Evolutionary conservation across 2,797 vertebrate genomes (phyloP), one percentile per base, ranked within the genome.

Genomic region (Xiphorhynchus erythropygius): DNA sequence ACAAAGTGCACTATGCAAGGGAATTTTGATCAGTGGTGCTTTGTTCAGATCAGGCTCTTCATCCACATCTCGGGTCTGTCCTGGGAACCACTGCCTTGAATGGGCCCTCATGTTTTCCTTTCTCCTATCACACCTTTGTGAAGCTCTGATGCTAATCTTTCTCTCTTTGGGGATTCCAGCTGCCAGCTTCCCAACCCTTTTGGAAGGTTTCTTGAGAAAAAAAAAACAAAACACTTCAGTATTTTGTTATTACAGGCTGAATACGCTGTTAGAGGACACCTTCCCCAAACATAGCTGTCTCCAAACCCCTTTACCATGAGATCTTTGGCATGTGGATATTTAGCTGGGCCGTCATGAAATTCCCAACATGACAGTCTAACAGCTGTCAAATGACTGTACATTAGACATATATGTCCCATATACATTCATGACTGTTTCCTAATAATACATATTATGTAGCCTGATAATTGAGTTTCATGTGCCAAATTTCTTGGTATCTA

Each of bases 311-410:
- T 27, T 84, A 30, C 41, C 67, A 21, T 22, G 47, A 82, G 19
- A 55, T 21, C 15, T 89, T 73, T 76, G 47, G 25, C 32, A 49
- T 7, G 23, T 44, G 16, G 6, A 6, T 78, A 13, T 33, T 67
- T 76, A 33, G 3, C 19, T 44, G 56, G 56, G 17, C n/a, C 84
- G n/a, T 44, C 41, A 17, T 39, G 32, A 49, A 11, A 74, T 33
- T 15, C 4, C 1, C 10, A 7, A 16, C 7, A 3, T 5, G 15
- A 63, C 32, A 35, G 14, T 7, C 12, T 11, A 69, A 22, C 47
- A 77, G 23, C 28, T 14, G 32, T 52, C 33, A 32, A 19, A 46
- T 0, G 0, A 30, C 24, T 42, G 12, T 49, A 50, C 8, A 3
- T 42, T 32, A 5, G 75, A 59, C 4, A 9, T 23, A 13, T n/a